Evolutionary conservation across 2,113 vertebrate genomes (phyloP), one percentile per base, ranked within the genome.

Genomic region (Toxotes chatareus): DNA sequence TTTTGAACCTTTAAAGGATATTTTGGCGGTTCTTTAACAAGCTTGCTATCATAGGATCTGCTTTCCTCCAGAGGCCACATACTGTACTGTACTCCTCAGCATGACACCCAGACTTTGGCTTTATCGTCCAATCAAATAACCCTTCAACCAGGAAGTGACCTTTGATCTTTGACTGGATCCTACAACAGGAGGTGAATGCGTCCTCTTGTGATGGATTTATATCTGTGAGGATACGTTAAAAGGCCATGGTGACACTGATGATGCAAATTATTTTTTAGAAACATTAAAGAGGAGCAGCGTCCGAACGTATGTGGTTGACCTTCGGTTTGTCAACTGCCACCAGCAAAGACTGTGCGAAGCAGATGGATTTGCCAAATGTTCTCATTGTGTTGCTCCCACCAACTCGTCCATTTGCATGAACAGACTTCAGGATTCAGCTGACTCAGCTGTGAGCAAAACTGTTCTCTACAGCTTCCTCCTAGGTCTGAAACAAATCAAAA

Each of bases 111-210:
- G 85, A 83, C 90, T 88, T 86, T 86, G 90, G 76, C 76, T 87
- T 69, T 62, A 67, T 53, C 46, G 11, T 88, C 83, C 79, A 91
- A 86, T 91, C 82, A 89, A 76, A 86, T 75, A 70, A 86, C 78
- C 78, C 79, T 89, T 91, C 73, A 85, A 90, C 91, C 89, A 91
- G 91, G 88, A 94, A 94, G 93, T 93, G 92, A 93, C 92, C 90
- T 94, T 93, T 93, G 70, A 90, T 46, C 83, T 89, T 70, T 89
- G 81, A 83, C 73, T 44, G 66, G 84, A 76, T 67, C 76, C 75
- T 69, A 56, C 78, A 60, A 5, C 69, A 34, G 79, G 82, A 81
- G 80, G 73, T 0, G 78, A 68, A 14, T 23, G 60, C 64, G 6
- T 49, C 72, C 76, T 83, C 64, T 79, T 76, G 62, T 57, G 7